Percentiles rank a stretch among this genome's conserved stretches.
phyloP scores from a whole-genome alignment of 2,797 vertebrate genomes.

The Distichodus sexfasciatus region DNA sequence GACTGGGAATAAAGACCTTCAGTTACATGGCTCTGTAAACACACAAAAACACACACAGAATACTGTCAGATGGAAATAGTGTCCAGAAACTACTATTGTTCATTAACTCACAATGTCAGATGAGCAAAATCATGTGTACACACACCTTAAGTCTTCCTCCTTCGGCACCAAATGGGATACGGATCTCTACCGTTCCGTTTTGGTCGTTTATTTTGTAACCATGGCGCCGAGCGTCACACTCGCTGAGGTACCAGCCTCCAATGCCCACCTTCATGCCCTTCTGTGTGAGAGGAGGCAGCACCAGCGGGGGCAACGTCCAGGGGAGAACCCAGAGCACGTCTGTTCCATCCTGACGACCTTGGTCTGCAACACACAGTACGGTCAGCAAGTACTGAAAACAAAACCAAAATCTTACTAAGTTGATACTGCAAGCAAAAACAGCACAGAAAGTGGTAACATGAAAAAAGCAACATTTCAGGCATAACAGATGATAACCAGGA shows the following conservation, averaged over 20 bases:
- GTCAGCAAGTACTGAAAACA: not conserved
- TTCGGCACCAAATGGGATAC: constrained; percentile 52
- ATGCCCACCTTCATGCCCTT: constrained; percentile 43
- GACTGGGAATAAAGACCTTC: constrained; percentile 49
- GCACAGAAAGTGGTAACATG: no score
- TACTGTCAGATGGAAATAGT: no score
- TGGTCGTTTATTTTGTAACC: constrained; percentile 38
- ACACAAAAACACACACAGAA: not conserved
- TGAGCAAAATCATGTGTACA: no score
- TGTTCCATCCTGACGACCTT: constrained; percentile 34
- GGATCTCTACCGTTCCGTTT: constrained; percentile 35
- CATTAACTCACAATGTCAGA: not conserved
- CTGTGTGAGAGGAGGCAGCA: constrained; percentile 35
- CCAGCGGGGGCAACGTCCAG: constrained; percentile 34
- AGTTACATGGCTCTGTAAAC: constrained; percentile 46
- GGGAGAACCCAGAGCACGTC: constrained; percentile 50
- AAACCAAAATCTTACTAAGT: no score
- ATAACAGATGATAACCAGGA: no score
- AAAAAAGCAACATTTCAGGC: no score
- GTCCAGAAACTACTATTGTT: no score
- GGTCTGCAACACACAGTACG: constrained; percentile 24
- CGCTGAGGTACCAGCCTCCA: constrained; percentile 40
- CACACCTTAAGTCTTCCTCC: constrained; percentile 54
- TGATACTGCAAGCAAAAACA: no score
- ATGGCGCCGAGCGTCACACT: constrained; percentile 37